Percentiles rank a stretch among this genome's conserved stretches.
Conservation (phyloP, 2,797 vertebrate genomes). For the Sebastes goodei region DNA sequence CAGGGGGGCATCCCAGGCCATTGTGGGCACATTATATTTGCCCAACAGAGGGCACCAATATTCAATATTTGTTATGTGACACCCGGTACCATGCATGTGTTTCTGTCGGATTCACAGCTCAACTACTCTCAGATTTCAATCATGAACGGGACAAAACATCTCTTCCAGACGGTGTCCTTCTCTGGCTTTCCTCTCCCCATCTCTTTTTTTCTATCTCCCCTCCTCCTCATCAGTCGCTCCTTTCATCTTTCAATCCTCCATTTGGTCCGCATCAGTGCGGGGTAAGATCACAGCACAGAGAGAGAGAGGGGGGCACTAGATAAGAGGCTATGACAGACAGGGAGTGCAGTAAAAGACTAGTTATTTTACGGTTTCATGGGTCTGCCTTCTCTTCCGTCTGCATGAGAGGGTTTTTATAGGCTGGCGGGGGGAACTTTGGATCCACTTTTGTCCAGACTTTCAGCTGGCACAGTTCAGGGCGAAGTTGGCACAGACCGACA, state of each 20-base stretch:
- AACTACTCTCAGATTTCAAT: conserved; percentile 48
- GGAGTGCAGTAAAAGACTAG: conserved; percentile 52
- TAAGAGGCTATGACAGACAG: conserved; percentile 64
- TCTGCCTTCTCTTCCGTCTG: conserved; percentile 48
- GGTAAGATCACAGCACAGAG: conserved; percentile 58
- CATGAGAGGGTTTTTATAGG: conserved; percentile 61
- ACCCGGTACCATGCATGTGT: conserved; percentile 10
- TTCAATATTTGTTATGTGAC: conserved; percentile 1
- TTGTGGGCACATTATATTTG: not conserved
- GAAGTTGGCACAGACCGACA: conserved; percentile 21
- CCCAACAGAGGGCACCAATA: not conserved
- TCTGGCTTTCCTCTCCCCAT: conserved; percentile 36
- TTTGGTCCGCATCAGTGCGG: conserved; percentile 75
- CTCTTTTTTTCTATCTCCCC: not conserved
- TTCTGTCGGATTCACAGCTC: conserved; percentile 21
- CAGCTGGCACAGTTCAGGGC: conserved; percentile 32
- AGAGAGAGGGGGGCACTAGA: conserved; percentile 51
- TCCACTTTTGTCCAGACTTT: conserved; percentile 33
- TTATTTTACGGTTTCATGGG: conserved; percentile 64
- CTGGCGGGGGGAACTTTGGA: conserved; percentile 12
- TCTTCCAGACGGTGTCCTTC: conserved; percentile 46
- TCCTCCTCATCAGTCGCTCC: conserved; percentile 57
- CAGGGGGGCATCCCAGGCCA: not conserved
- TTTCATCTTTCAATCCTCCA: conserved; percentile 71
- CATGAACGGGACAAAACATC: conserved; percentile 43